These are phyloP conservation scores for Clinocottus analis DNA, from an alignment of 2,113 vertebrate genomes.

Conservation along the genomic window DNA sequence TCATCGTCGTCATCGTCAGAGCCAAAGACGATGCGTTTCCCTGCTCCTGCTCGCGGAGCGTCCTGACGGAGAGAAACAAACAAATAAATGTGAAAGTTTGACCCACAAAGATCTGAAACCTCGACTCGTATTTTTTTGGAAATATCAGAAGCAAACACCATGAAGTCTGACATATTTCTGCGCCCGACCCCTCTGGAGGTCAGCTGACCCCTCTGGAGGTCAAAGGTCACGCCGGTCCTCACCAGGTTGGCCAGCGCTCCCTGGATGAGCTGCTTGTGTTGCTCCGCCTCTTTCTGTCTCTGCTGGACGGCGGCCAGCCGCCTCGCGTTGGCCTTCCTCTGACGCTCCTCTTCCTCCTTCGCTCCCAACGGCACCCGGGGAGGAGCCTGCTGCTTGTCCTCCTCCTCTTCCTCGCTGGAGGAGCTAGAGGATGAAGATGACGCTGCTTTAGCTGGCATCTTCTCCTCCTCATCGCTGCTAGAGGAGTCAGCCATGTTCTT, in stretches of 20 bases:
- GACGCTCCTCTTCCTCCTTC: slow-evolving; percentile 77
- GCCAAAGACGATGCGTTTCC: slow-evolving; percentile 90
- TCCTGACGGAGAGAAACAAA: slow-evolving; percentile 80
- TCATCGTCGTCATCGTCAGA: slow-evolving; percentile 67
- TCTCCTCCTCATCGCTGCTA: slow-evolving; percentile 27
- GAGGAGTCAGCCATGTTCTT: slow-evolving; percentile 3
- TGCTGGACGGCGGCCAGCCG: slow-evolving; percentile 91
- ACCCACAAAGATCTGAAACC: too few relatives aligned
- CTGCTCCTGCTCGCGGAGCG: slow-evolving; percentile 68
- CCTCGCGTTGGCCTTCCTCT: slow-evolving; percentile 88
- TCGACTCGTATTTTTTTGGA: too few relatives aligned
- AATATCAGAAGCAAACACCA: neutral
- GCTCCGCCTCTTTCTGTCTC: slow-evolving; percentile 84
- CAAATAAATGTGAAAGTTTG: too few relatives aligned
- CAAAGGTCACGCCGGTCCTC: neutral
- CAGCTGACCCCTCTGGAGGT: too few relatives aligned
- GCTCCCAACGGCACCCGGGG: slow-evolving; percentile 4
- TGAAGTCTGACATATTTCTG: neutral
- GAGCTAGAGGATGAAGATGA: slow-evolving; percentile 34
- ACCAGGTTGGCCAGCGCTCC: slow-evolving; percentile 91
- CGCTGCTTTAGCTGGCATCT: slow-evolving; percentile 3
- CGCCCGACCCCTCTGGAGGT: too few relatives aligned
- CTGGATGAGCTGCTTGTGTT: slow-evolving; percentile 89
- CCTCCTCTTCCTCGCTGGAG: slow-evolving; percentile 17
- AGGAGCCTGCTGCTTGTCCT: slow-evolving; percentile 13